These are phyloP conservation scores for Epinephelus lanceolatus DNA, from an alignment of 2,113 vertebrate species.

Conservation along the genomic window DNA sequence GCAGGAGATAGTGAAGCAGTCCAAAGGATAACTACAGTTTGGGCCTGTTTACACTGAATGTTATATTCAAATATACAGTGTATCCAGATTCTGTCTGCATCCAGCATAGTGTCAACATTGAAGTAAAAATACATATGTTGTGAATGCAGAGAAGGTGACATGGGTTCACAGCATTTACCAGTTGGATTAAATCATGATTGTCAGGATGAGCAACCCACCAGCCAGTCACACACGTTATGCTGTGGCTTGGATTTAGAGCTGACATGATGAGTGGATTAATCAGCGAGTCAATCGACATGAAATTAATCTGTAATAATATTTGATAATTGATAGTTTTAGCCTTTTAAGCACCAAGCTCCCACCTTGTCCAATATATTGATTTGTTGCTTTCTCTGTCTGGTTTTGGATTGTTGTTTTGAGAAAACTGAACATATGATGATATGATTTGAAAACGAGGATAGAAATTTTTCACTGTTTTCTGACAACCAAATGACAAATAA, in stretches of 20 bases:
- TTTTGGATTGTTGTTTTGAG: background rate
- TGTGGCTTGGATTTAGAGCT: background rate
- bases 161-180: background rate
- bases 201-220: background rate
- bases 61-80: background rate
- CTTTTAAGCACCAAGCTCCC: no score
- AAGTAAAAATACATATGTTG: slow-evolving; percentile 9
- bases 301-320: no score
- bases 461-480: background rate
- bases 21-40: slow-evolving; percentile 13
- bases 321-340: background rate
- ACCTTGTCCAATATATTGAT: background rate
- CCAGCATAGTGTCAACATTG: background rate
- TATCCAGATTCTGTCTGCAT: background rate
- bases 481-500: background rate
- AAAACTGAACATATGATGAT: background rate
- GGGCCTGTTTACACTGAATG: slow-evolving; percentile 17
- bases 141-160: background rate
- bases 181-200: slow-evolving; percentile 1
- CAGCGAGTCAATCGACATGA: no score
- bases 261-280: background rate
- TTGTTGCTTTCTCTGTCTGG: background rate
- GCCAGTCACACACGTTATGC: background rate
- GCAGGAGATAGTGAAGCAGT: slow-evolving; percentile 37
- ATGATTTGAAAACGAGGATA: no score